Evolutionary conservation across 2,797 vertebrate species (phyloP).

Genomic region (Enteromius fasciolatus): DNA sequence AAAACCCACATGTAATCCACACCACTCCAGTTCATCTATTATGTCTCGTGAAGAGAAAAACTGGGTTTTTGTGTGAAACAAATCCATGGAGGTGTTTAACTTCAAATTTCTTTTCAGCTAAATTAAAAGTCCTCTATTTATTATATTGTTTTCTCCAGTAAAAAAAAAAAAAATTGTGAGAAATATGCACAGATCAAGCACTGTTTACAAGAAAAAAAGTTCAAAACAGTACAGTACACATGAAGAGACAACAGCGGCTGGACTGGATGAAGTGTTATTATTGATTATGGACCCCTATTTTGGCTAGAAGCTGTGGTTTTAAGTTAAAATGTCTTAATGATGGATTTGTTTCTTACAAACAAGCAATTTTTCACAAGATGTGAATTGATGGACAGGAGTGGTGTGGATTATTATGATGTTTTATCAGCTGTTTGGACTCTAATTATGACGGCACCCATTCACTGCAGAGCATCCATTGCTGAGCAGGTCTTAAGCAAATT

Average conservation of each 20-base stretch:
- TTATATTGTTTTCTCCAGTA: not conserved
- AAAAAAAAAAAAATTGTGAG: not conserved
- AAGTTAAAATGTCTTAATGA: not conserved
- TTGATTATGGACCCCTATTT: not conserved
- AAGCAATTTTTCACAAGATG: not conserved
- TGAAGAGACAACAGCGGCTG: not conserved
- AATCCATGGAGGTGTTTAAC: not conserved
- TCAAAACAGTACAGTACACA: not conserved
- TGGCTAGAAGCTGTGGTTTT: not conserved
- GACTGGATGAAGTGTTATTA: not conserved
- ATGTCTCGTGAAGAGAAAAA: not conserved
- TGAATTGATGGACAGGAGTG: not conserved
- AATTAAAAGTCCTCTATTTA: not conserved
- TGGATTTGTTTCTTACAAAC: not conserved
- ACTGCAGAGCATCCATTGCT: not conserved
- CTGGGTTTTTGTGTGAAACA: not conserved
- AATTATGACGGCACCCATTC: not conserved
- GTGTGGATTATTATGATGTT: not conserved
- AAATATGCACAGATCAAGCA: not conserved
- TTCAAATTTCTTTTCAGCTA: not conserved
- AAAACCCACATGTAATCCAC: not conserved
- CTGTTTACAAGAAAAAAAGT: not conserved
- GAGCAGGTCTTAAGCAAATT: not conserved
- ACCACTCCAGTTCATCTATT: not conserved
- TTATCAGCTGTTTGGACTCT: not conserved